Evolutionary conservation across 2,797 vertebrate species (phyloP).

Genomic region (Phalanger gymnotis): DNA sequence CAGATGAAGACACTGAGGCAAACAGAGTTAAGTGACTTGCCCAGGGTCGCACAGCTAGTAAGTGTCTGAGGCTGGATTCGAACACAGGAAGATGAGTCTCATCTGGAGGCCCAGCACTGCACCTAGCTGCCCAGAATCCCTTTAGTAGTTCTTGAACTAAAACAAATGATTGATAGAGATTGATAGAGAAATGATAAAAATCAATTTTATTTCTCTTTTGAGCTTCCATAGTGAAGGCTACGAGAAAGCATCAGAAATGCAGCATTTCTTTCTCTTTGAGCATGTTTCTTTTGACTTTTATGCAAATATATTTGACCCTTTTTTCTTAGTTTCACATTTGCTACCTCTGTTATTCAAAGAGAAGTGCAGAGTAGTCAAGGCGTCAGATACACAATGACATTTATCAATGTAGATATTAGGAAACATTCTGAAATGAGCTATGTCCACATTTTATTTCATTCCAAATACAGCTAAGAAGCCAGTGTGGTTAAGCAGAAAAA

Average conservation of each 20-base stretch:
- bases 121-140: neutral
- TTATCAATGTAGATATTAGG: neutral
- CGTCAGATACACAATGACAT: neutral
- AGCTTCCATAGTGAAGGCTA: constrained; percentile 16
- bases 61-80: neutral
- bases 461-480: neutral
- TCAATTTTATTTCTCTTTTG: neutral
- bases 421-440: neutral
- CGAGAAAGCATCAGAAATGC: neutral
- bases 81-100: constrained; percentile 23
- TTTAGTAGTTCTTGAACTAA: neutral
- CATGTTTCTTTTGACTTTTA: constrained; percentile 14
- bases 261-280: constrained; percentile 9
- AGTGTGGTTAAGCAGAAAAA: neutral
- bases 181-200: constrained; percentile 10
- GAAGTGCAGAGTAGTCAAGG: neutral
- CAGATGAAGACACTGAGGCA: neutral
- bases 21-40: neutral
- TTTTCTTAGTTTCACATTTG: constrained; percentile 34
- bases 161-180: neutral
- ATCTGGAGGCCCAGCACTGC: neutral
- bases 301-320: neutral
- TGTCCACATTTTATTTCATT: neutral
- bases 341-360: constrained; percentile 23
- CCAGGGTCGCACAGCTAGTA: neutral